Percentiles rank a stretch among this genome's conserved stretches.
Evolutionary conservation across 2,113 vertebrate genomes (phyloP).

Genomic region (Lutjanus erythropterus): DNA sequence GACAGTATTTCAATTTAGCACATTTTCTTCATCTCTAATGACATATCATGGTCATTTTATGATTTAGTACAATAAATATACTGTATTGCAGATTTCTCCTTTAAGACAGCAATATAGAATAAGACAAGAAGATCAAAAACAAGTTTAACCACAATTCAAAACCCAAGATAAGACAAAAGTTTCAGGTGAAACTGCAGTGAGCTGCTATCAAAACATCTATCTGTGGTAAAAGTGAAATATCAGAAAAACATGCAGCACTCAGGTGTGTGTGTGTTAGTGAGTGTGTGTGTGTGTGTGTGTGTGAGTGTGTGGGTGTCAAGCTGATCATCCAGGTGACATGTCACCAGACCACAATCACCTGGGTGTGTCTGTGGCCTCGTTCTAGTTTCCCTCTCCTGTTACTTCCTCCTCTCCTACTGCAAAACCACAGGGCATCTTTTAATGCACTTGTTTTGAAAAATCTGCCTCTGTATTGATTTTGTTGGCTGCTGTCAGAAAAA

Average conservation of each 20-base stretch:
- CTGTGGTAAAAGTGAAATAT: constrained; percentile 7
- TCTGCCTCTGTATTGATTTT: constrained; percentile 31
- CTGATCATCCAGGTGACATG: constrained; percentile 31
- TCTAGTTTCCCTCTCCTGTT: constrained; percentile 25
- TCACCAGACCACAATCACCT: constrained; percentile 3
- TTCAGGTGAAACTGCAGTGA: constrained; percentile 42
- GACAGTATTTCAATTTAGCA: too few relatives aligned
- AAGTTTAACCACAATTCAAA: too few relatives aligned
- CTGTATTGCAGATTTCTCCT: too few relatives aligned
- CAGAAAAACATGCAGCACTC: neutral
- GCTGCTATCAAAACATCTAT: constrained; percentile 19
- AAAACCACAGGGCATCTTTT: constrained; percentile 8
- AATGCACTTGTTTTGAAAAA: neutral
- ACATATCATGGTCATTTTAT: too few relatives aligned
- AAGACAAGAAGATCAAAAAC: too few relatives aligned
- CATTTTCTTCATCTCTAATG: too few relatives aligned
- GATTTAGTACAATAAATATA: too few relatives aligned
- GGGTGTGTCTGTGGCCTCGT: constrained; percentile 35
- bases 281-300: constrained; percentile 6
- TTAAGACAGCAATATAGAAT: too few relatives aligned
- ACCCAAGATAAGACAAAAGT: too few relatives aligned
- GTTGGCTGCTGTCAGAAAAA: constrained; percentile 2
- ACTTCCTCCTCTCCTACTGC: constrained; percentile 10
- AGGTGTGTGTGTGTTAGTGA: neutral
- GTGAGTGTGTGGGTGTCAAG: constrained; percentile 1